Evolutionary conservation across 2,888 invertebrate genomes (phyloP).

Genomic region (Scaptomyza polygonia): DNA sequence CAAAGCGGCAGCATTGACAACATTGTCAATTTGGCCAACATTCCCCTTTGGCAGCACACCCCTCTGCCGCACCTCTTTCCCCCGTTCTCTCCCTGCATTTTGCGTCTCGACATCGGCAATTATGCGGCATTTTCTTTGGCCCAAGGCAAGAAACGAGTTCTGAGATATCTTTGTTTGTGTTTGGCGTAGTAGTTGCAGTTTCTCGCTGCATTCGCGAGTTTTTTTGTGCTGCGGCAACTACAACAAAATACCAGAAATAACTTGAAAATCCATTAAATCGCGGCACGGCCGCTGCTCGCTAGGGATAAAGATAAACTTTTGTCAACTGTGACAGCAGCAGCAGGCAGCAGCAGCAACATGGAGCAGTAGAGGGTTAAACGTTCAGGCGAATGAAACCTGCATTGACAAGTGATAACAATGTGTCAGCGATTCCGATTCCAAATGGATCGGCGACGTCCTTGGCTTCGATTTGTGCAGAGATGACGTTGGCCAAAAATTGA

Average conservation of each 20-base stretch:
- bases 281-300: constrained; percentile 22
- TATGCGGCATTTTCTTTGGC: constrained; percentile 77
- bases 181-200: constrained; percentile 22
- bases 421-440: constrained; percentile 60
- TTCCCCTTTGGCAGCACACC: constrained; percentile 13
- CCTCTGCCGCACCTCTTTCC: neutral
- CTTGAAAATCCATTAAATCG: constrained; percentile 79
- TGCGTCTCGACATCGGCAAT: constrained; percentile 64
- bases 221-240: constrained; percentile 54
- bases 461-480: constrained; percentile 58
- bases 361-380: neutral
- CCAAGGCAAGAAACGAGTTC: constrained; percentile 67
- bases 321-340: constrained; percentile 36
- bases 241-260: constrained; percentile 78
- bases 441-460: constrained; percentile 54
- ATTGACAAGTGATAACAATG: constrained; percentile 79
- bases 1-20: constrained; percentile 74
- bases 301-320: constrained; percentile 74
- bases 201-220: constrained; percentile 13
- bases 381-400: constrained; percentile 35
- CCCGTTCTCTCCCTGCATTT: neutral
- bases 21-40: constrained; percentile 72
- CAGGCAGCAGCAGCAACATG: constrained; percentile 3
- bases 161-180: constrained; percentile 72
- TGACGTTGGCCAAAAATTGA: constrained; percentile 56